Evolutionary conservation across 2,113 vertebrate species (phyloP).

Genomic region (Tichodroma muraria): DNA sequence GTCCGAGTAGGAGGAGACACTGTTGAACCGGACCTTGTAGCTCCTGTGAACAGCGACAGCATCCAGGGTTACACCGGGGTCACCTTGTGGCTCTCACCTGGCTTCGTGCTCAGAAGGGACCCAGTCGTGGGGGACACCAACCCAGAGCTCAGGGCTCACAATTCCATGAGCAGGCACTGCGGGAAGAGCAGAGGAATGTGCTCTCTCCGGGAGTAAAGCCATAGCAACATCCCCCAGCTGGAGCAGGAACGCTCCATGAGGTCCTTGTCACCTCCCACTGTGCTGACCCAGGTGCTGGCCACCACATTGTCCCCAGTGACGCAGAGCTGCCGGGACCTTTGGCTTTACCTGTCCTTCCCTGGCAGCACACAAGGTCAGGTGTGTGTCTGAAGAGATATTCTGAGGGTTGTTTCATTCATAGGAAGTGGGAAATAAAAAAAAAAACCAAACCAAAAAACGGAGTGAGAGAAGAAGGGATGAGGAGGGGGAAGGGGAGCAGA

Average conservation of each 20-base stretch:
- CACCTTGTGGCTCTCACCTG: fast-evolving
- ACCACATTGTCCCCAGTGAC: not conserved
- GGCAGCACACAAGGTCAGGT: not conserved
- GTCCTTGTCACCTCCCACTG: not conserved
- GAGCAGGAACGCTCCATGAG: not conserved
- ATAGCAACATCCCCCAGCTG: not conserved
- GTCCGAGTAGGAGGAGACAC: constrained; percentile 93
- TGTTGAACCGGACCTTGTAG: constrained; percentile 98
- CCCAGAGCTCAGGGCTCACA: not conserved
- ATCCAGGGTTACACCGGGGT: fast-evolving
- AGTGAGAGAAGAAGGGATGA: not conserved
- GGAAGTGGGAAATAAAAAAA: not conserved
- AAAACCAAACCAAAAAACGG: not conserved
- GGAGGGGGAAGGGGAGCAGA: not conserved
- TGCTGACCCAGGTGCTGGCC: not conserved
- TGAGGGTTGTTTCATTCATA: not conserved
- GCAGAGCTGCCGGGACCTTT: not conserved
- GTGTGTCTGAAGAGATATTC: not conserved
- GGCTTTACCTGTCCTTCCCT: not conserved
- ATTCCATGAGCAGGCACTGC: not conserved
- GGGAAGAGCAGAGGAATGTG: not conserved
- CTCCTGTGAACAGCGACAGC: constrained; percentile 72
- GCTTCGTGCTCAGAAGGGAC: fast-evolving
- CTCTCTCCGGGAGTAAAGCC: not conserved
- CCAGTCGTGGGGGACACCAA: fast-evolving